These are phyloP conservation scores for Poeciliopsis infans DNA, from an alignment of 2,797 vertebrate species.

Conservation along the genomic window DNA sequence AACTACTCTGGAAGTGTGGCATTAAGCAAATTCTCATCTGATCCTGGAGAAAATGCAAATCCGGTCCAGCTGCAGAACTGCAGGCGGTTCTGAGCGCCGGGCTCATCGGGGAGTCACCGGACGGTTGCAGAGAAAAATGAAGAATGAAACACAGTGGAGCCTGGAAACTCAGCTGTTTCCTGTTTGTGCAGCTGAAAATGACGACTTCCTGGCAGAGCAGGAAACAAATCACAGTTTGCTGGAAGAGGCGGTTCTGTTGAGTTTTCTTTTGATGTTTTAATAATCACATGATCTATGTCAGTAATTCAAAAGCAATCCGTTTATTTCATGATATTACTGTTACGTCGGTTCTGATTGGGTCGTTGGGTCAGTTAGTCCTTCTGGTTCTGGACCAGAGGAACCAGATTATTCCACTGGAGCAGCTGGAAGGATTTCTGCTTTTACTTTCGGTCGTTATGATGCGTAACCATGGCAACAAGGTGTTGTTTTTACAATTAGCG, in stretches of 20 bases:
- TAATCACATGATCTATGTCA: not conserved
- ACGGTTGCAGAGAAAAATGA: too few relatives aligned
- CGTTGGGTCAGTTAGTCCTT: too few relatives aligned
- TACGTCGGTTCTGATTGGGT: too few relatives aligned
- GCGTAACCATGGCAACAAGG: too few relatives aligned
- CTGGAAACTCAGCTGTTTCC: not conserved
- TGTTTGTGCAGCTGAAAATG: not conserved
- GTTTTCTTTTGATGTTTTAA: not conserved
- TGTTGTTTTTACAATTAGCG: too few relatives aligned
- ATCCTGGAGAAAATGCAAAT: slow-evolving; percentile 3
- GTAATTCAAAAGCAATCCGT: not conserved
- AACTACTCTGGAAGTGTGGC: not conserved
- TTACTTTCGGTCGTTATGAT: too few relatives aligned
- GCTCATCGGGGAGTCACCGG: not conserved
- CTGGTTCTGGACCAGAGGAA: too few relatives aligned
- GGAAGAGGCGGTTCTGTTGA: not conserved
- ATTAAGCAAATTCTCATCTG: slow-evolving; percentile 2
- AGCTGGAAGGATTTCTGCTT: too few relatives aligned
- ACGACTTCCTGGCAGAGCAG: not conserved
- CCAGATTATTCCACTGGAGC: too few relatives aligned
- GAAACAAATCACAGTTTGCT: not conserved
- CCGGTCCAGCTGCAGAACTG: not conserved
- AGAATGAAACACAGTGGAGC: not conserved
- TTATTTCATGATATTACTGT: not conserved
- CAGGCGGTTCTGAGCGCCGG: not conserved